These are phyloP conservation scores for Falco columbarius DNA, from an alignment of 2,797 vertebrate genomes.

Conservation along the genomic window DNA sequence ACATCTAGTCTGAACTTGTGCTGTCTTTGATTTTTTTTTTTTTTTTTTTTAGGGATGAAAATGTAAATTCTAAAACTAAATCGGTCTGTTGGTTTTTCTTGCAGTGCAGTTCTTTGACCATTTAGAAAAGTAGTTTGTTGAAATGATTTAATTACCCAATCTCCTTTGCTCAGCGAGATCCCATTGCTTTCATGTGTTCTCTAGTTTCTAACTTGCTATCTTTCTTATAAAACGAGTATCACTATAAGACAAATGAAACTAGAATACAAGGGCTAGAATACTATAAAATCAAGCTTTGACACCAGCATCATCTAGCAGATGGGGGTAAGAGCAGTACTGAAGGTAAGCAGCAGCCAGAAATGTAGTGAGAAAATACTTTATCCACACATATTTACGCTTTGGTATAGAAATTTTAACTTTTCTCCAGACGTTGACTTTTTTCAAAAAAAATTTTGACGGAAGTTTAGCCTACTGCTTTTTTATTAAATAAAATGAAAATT, in stretches of 20 bases:
- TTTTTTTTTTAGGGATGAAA: background rate
- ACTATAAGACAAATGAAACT: background rate
- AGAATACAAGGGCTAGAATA: background rate
- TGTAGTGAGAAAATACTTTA: background rate
- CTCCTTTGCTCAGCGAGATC: background rate
- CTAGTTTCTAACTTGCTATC: background rate
- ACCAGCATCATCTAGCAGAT: background rate
- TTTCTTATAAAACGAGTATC: background rate
- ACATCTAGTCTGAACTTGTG: background rate
- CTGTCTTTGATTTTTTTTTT: background rate
- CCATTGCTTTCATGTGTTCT: background rate
- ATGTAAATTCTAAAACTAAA: background rate
- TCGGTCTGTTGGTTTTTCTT: background rate
- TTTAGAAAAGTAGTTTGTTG: background rate
- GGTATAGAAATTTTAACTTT: background rate
- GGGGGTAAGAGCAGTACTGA: background rate
- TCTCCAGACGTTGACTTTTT: background rate
- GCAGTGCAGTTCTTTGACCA: background rate
- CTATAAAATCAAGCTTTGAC: background rate
- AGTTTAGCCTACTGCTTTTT: background rate
- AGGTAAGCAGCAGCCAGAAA: background rate
- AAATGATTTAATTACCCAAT: background rate
- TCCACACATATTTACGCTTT: background rate
- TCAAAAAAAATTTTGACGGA: background rate
- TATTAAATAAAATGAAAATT: background rate